These are phyloP conservation scores for Euwallacea fornicatus DNA, from an alignment of 1,140 invertebrate genomes.

Conservation along the genomic window DNA sequence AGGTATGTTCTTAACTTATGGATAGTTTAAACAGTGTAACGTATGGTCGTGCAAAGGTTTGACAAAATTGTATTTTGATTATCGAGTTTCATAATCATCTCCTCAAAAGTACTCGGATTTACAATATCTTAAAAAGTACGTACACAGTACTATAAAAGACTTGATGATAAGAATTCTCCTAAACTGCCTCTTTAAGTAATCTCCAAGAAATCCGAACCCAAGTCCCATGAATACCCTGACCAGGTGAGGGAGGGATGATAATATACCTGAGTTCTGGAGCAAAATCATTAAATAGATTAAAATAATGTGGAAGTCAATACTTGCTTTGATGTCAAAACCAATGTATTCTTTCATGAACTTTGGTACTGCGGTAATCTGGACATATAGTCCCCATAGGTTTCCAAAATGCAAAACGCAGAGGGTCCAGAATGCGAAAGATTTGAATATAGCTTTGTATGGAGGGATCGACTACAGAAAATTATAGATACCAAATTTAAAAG, in stretches of 20 bases:
- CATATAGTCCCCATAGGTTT: constrained; percentile 77
- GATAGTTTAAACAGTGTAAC: not conserved
- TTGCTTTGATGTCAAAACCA: constrained; percentile 73
- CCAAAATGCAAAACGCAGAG: constrained; percentile 69
- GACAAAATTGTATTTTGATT: not conserved
- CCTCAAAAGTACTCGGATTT: not conserved
- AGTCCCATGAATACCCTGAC: constrained; percentile 65
- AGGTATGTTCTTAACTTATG: not conserved
- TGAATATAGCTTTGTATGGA: constrained; percentile 62
- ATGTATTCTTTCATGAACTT: constrained; percentile 78
- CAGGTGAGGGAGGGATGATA: constrained; percentile 71
- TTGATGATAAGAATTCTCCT: constrained; percentile 66
- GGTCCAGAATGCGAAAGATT: constrained; percentile 70
- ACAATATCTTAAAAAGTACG: constrained; percentile 34
- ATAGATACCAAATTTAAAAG: too few species aligned
- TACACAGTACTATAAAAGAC: constrained; percentile 70
- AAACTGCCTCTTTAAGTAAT: constrained; percentile 62
- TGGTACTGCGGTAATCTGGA: constrained; percentile 83
- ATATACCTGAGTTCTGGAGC: constrained; percentile 60
- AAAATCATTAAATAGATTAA: not conserved
- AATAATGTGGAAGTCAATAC: constrained; percentile 1
- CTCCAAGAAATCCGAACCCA: constrained; percentile 69
- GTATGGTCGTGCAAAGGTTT: not conserved
- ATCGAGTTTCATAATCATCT: not conserved
- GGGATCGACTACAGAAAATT: constrained; percentile 52